phyloP scores from a whole-genome alignment of 2,113 vertebrate genomes.

The Leptocoma aspasia region DNA sequence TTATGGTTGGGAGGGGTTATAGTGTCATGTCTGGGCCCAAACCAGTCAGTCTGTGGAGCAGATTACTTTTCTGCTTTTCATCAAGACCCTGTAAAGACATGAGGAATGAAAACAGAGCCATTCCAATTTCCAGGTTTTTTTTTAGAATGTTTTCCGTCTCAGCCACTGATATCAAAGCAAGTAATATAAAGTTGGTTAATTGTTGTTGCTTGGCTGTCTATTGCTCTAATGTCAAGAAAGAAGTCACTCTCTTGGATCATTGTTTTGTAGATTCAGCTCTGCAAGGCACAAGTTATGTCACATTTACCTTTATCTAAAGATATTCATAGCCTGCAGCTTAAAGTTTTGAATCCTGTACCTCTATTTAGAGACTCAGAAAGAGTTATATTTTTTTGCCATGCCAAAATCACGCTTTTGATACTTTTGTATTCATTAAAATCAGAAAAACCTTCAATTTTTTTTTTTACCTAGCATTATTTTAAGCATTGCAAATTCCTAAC shows the following conservation, averaged over 20 bases:
- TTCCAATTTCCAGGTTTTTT: not conserved
- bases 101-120: not conserved
- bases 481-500: not conserved
- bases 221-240: not conserved
- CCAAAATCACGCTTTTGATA: accelerated
- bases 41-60: not conserved
- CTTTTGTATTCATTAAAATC: not conserved
- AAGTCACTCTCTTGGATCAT: not conserved
- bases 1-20: not conserved
- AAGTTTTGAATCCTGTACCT: not conserved
- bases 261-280: not conserved
- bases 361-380: not conserved
- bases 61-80: not conserved
- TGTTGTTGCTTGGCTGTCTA: not conserved
- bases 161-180: not conserved
- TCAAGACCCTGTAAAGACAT: not conserved
- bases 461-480: not conserved
- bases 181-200: not conserved
- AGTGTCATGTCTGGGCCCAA: not conserved
- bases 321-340: not conserved
- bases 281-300: not conserved
- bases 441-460: not conserved
- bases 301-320: not conserved
- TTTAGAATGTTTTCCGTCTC: not conserved
- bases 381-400: not conserved